Conservation (phyloP, 2,113 vertebrate species). For the Marmota monax region DNA sequence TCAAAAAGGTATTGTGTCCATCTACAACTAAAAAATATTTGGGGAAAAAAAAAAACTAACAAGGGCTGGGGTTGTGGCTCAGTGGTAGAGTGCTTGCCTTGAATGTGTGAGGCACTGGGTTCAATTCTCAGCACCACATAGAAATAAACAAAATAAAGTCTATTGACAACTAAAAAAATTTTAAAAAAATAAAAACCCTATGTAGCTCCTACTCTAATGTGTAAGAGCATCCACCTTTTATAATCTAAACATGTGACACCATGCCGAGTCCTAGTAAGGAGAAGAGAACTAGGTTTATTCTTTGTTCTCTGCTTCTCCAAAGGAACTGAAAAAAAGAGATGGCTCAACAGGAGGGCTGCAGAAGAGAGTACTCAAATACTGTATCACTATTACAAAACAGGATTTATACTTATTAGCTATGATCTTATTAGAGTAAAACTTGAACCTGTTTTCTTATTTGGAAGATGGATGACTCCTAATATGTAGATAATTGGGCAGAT, state of each 20-base stretch:
- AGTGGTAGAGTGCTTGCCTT: too few species aligned
- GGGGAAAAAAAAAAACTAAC: too few species aligned
- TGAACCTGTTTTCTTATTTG: not conserved
- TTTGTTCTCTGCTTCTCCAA: not conserved
- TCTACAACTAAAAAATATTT: too few species aligned
- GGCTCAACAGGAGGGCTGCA: not conserved
- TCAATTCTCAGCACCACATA: too few species aligned
- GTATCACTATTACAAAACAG: not conserved
- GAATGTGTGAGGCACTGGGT: too few species aligned
- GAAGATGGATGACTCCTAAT: not conserved
- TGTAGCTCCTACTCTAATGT: not conserved
- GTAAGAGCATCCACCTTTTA: not conserved
- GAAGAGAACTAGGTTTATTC: not conserved
- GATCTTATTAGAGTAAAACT: not conserved
- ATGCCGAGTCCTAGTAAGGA: not conserved
- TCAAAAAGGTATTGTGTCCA: too few species aligned
- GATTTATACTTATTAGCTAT: not conserved
- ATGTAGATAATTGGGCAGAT: fast-evolving
- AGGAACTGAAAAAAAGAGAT: not conserved
- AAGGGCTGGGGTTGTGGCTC: too few species aligned
- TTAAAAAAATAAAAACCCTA: not conserved
- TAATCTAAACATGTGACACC: not conserved
- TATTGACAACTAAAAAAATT: too few species aligned
- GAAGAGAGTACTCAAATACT: not conserved
- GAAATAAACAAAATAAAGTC: too few species aligned